Conservation (phyloP, 2,888 invertebrate genomes). For the Eupsilia transversa region DNA sequence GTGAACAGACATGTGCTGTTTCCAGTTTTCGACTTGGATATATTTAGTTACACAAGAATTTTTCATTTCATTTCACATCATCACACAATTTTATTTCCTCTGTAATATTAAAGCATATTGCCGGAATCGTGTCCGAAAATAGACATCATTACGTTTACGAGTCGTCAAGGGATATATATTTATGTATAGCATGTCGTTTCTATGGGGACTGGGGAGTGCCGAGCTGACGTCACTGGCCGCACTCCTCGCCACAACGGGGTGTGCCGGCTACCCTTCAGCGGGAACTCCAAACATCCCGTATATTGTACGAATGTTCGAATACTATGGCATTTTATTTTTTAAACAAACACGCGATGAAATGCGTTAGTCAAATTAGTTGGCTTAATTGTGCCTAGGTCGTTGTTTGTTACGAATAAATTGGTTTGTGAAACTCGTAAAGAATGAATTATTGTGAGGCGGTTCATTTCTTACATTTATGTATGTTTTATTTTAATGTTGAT, state of each 20-base stretch:
- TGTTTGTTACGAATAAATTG: slow-evolving; percentile 40
- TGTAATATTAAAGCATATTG: slow-evolving; percentile 27
- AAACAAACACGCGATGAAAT: slow-evolving; percentile 55
- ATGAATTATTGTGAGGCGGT: slow-evolving; percentile 4
- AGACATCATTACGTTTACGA: slow-evolving; percentile 61
- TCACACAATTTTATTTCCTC: slow-evolving; percentile 18
- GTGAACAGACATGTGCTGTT: background rate
- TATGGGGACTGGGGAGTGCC: slow-evolving; percentile 77
- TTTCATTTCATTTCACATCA: background rate
- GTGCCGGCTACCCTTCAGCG: slow-evolving; percentile 78
- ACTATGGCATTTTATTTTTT: slow-evolving; percentile 43
- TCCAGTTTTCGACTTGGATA: background rate
- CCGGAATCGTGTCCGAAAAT: slow-evolving; percentile 61
- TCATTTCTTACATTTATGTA: slow-evolving; percentile 2
- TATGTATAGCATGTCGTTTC: slow-evolving; percentile 57
- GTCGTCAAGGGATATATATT: slow-evolving; percentile 55
- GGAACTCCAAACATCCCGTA: slow-evolving; percentile 60
- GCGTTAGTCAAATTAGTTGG: slow-evolving; percentile 45
- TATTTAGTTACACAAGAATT: background rate
- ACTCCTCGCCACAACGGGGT: slow-evolving; percentile 78
- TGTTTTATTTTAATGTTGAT: slow-evolving; percentile 8
- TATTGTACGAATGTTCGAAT: slow-evolving; percentile 34
- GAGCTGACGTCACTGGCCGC: slow-evolving; percentile 79
- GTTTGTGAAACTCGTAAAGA: slow-evolving; percentile 24
- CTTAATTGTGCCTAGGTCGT: slow-evolving; percentile 29